Evolutionary conservation across 2,888 invertebrate genomes (phyloP), one percentile per base, ranked within the genome.

Genomic region (Dasypolia templi): DNA sequence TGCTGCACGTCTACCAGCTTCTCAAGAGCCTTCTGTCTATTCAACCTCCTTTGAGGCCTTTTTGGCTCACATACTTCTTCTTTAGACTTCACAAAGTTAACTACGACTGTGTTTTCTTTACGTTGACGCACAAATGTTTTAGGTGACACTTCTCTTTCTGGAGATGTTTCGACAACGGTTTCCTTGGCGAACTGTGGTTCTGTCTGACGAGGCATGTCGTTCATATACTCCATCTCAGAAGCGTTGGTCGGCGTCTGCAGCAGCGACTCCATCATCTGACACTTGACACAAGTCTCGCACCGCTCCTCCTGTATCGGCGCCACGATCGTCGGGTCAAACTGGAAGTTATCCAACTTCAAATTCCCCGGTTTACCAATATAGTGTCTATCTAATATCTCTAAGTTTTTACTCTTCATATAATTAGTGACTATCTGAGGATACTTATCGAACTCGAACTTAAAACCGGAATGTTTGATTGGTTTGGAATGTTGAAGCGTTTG

Each of bases 221-320:
- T 95, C 94, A 94, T 94, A 72, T 94, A 96, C 82, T 96, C 96
- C 93, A 98, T 96, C 89, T 98, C 98, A 0, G 98, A 98, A 49
- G 98, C 98, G 91, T 98, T 98, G 0, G 98, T 98, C 0, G 98
- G 98, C 0, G 98, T 98, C 89, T 98, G 98, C 58, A 98, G 93
- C 81, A 97, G 95, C 44, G 97, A 97, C 59, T 96, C 96, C 92
- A 96, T 95, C 86, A 96, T 91, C 84, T 96, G 95, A 84, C 96
- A 96, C 84, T 95, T 95, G 87, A 94, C 93, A 72, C 97, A 97
- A 11, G 96, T 94, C 83, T 97, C 96, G 77, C 97, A 97, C 26
- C 95, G 94, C 85, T 96, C 95, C 77, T 96, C 96, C 68, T 93
- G 94, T 77, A 96, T 93, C 63, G 95, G 93, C 66, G 94, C 93